A percentile compares a stretch with the other conserved stretches of the same genome.
Evolutionary conservation across 2,797 vertebrate species (phyloP).

Genomic region (Gambusia yucatana): DNA sequence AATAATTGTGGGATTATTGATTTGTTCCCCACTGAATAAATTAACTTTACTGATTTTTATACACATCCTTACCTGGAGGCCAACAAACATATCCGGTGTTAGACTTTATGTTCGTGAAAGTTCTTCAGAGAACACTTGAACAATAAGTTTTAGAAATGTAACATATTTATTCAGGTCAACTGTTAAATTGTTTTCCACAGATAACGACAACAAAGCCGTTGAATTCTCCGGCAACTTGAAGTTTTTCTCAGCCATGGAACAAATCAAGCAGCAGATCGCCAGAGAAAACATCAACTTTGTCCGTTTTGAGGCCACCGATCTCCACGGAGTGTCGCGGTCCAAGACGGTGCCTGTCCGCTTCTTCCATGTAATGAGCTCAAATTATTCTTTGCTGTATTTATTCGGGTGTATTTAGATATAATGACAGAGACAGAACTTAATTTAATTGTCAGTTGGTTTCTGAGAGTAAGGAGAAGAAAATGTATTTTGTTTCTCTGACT

Average conservation of each 20-base stretch:
- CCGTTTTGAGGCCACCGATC: conserved; percentile 92
- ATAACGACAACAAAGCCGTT: conserved; percentile 65
- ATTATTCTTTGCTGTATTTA: not conserved
- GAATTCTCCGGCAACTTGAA: conserved; percentile 68
- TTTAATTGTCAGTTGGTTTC: not conserved
- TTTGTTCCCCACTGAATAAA: not conserved
- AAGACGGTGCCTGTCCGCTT: conserved; percentile 92
- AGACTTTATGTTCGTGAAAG: not conserved
- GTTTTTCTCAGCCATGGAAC: conserved; percentile 85
- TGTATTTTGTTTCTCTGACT: too few species aligned
- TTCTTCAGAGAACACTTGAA: not conserved
- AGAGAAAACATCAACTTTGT: conserved; percentile 89
- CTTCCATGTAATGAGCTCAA: conserved; percentile 85
- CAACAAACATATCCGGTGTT: not conserved
- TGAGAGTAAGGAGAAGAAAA: not conserved
- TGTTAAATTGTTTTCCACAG: conserved; percentile 68
- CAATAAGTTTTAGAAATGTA: conserved; percentile 4
- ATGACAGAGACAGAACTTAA: not conserved
- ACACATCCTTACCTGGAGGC: not conserved
- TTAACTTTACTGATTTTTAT: not conserved
- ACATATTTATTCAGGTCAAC: not conserved
- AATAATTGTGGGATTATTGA: not conserved
- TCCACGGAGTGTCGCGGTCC: conserved; percentile 93
- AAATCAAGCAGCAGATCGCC: conserved; percentile 91
- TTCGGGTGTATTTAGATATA: not conserved